Evolutionary conservation across 2,888 invertebrate species (phyloP), one percentile per base, ranked within the genome.

Genomic region (Bellardia bayeri): DNA sequence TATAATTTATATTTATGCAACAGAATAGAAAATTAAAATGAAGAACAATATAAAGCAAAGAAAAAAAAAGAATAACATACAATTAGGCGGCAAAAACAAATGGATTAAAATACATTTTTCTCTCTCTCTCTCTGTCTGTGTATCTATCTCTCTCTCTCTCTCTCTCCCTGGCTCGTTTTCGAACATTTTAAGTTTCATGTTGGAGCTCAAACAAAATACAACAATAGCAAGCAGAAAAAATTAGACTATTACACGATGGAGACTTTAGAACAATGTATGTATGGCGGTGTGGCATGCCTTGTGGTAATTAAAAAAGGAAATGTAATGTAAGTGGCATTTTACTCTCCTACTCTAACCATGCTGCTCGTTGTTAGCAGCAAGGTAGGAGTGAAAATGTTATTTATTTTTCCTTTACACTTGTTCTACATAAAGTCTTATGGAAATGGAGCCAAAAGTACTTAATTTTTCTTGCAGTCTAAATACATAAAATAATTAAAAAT

Each of bases 221-320:
- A 64, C 37, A 56, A 78, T 37, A 69, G 33, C 14, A 42, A 72
- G 16, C 64, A 66, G 8, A 30, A 37, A 58, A 58, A 82, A 75
- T 66, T 49, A 75, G 49, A 33, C 9, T 66, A 58, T 56, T 64
- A 71, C 56, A 58, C 30, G 49, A 71, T 54, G 72, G 23, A 66
- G 81, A 74, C 7, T 42, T 30, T 42, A 7, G 51, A 33, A 51
- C 16, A 37, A 16, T 40, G n/a, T 16, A 6, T 54, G 13, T 16
- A 71, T 64, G 82, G 45, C 56, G 58, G 49, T 75, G 51, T 80
- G 72, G 72, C 78, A 87, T 84, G 84, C 40, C 68, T 82, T 30
- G 49, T 87, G 84, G 81, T 82, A 87, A 84, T 87, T 87, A 84
- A 84, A 84, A 84, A 74, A 63, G 78, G 78, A 87, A 87, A 87